Base-by-base conservation (phyloP, 2,888 invertebrate genomes). In the Ochropleura leucogaster region DNA sequence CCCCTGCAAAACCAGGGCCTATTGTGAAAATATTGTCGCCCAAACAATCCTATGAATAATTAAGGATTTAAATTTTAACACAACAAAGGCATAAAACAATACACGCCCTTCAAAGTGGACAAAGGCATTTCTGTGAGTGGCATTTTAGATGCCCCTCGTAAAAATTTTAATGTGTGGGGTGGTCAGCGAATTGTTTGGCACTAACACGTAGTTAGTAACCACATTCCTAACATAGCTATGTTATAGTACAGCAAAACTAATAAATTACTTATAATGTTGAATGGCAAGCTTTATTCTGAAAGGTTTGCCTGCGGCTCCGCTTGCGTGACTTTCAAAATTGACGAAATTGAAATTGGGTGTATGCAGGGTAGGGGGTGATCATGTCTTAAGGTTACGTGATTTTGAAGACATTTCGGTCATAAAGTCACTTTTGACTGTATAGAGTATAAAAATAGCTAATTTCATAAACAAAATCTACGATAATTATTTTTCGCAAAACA, bases 31-130 rank as follows among this genome's bases (percentile, higher is more conserved):
- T 96, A 96, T 95, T 95, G 95, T 94, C 93, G 90, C 91, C 93
- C 92, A 94, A 95, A 96, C 96, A 96, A 95, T 96, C 95, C 96
- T 94, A 94, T 96, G 96, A 96, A 96, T 96, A 96, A 96, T 96
- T 96, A 96, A 94, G 96, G 96, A 96, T 95, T 96, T 95, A 96
- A 95, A 96, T 95, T 95, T 94, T 93, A 95, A 95, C 93, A 95
- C 92, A 95, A 96, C 96, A 96, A 96, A 93, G 93, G 95, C 93
- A 94, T 94, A 94, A 96, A 96, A 96, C 96, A 96, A 96, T 96
- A 95, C 94, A 92, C 93, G 91, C 93, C 92, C 93, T 93, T 94
- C 93, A 93, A 91, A 95, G 90, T 95, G 96, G 96, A 96, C 96
- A 96, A 96, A 93, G 91, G 95, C 91, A 91, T 92, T 90, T 91